Evolutionary conservation across 2,797 vertebrate genomes (phyloP).

Genomic region (Neomorphus geoffroyi): DNA sequence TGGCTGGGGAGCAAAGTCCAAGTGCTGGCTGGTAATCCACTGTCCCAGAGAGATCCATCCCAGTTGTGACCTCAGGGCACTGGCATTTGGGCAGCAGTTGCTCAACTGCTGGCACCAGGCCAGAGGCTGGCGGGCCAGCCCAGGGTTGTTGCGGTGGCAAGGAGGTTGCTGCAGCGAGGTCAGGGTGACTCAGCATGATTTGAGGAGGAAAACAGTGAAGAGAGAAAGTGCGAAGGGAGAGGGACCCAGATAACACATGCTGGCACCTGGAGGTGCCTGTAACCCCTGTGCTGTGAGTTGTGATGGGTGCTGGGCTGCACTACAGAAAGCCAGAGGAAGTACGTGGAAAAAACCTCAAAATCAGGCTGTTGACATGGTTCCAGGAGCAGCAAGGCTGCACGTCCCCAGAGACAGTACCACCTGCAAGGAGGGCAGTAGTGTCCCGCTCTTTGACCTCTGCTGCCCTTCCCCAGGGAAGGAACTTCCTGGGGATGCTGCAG

Average conservation of each 20-base stretch:
- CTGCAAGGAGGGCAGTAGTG: background rate
- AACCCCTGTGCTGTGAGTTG: background rate
- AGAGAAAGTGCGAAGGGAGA: background rate
- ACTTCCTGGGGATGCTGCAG: background rate
- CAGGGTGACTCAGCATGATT: fast-evolving
- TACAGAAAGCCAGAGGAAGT: background rate
- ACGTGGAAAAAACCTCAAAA: background rate
- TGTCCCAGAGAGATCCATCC: background rate
- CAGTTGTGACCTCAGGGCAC: background rate
- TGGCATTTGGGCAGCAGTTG: background rate
- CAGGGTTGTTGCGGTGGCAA: fast-evolving
- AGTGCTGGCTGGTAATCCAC: background rate
- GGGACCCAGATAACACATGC: background rate
- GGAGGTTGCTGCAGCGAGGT: background rate
- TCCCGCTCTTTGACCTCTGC: background rate
- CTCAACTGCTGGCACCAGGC: background rate
- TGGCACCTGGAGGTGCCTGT: background rate
- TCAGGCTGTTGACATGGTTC: background rate
- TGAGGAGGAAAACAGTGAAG: background rate
- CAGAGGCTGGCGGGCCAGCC: background rate
- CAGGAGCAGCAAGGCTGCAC: background rate
- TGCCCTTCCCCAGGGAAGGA: fast-evolving
- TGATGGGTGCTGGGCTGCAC: background rate
- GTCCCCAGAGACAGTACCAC: background rate
- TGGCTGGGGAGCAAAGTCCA: fast-evolving